Evolutionary conservation across 2,797 vertebrate species (phyloP).

Genomic region (Lacerta viridis): DNA sequence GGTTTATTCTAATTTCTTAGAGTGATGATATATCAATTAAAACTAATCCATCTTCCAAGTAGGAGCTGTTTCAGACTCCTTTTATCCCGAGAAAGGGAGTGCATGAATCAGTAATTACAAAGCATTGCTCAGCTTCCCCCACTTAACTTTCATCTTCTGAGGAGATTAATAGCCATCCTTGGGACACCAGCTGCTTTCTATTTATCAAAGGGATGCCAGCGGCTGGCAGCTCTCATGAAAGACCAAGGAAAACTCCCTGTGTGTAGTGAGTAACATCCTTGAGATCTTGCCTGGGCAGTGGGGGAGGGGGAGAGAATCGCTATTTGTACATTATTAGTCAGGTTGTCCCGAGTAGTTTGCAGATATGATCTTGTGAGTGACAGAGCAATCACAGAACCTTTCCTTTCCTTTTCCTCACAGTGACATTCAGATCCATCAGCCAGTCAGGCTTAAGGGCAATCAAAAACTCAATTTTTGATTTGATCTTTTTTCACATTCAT

Average conservation of each 20-base stretch:
- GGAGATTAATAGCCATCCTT: constrained; percentile 77
- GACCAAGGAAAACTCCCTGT: constrained; percentile 7
- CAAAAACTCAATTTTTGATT: neutral
- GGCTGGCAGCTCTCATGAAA: constrained; percentile 50
- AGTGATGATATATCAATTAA: constrained; percentile 61
- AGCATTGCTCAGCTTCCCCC: constrained; percentile 54
- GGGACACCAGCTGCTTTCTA: constrained; percentile 71
- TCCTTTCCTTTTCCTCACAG: neutral
- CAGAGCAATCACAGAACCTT: neutral
- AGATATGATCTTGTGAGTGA: neutral
- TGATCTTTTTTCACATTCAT: neutral
- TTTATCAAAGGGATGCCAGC: constrained; percentile 71
- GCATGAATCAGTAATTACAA: constrained; percentile 74
- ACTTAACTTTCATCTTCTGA: constrained; percentile 68
- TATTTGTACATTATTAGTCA: neutral
- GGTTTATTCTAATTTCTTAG: constrained; percentile 58
- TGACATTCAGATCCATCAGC: neutral
- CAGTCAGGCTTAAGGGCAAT: neutral
- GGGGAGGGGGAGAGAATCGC: constrained; percentile 23
- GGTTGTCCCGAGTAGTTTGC: neutral
- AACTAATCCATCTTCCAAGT: constrained; percentile 54
- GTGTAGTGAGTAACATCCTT: constrained; percentile 33
- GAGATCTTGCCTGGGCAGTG: neutral
- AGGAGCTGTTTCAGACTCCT: constrained; percentile 46
- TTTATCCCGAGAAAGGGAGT: constrained; percentile 53